Base-by-base conservation (phyloP, 2,797 vertebrate genomes). In the Heliangelus exortis region DNA sequence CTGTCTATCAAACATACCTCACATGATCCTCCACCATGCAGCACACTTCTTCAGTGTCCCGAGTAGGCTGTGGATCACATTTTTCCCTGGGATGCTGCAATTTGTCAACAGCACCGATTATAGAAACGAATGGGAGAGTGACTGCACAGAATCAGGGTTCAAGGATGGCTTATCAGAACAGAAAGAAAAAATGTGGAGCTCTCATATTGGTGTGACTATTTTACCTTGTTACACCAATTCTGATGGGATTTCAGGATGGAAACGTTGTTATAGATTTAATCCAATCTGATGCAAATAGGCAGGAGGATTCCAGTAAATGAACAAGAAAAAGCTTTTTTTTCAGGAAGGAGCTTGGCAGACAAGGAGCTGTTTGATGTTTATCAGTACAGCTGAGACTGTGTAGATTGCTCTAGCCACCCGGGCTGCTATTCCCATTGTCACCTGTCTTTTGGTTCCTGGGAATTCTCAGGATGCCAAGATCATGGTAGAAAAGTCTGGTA, bases 61-160 rank as follows among this genome's bases (percentile, higher is more conserved):
- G 57, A 7, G 41, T 3, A 76, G 58, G 10, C 26, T 66, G 1
- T 36, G 55, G 59, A 78, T 78, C 50, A 43, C 0, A 0, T 57
- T 59, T 84, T 25, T 50, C 34, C 26, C 29, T 67, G 50, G 20
- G 18, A 66, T 51, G 41, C 26, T 68, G 65, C 1, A 3, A 20
- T 54, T 67, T 63, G 12, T 57, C 61, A 83, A 34, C 53, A 67
- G 25, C 13, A 36, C 11, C 69, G 31, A 58, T n/a, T 68, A 5
- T 1, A 58, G 26, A 5, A 80, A 31, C 67, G 33, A 17, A 36
- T 72, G 21, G 21, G n/a, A 75, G 31, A 78, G 19, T 41, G 73
- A 59, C 50, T 69, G 34, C 8, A 17, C 17, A 50, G 43, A n/a
- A 45, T 59, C 55, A 13, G 5, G 5, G 3, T 76, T 87, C 48